Evolutionary conservation across 2,888 invertebrate species (phyloP).

Genomic region (Folsomia manolachei): DNA sequence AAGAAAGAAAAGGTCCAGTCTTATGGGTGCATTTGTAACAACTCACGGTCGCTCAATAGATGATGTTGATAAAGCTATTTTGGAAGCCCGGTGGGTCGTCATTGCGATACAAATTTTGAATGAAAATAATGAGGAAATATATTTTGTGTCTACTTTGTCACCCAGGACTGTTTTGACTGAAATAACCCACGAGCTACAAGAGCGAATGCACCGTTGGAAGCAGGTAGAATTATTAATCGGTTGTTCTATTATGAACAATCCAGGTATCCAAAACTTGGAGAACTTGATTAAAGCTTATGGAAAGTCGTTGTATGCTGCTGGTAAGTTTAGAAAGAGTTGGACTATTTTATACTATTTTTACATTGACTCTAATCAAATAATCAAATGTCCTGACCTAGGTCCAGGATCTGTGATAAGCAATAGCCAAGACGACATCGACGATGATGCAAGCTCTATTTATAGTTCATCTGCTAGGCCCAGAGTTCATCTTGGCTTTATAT

Average conservation of each 20-base stretch:
- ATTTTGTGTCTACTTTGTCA: no score
- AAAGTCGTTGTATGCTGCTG: slow-evolving; percentile 29
- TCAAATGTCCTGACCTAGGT: slow-evolving; percentile 35
- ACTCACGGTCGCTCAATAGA: slow-evolving; percentile 96
- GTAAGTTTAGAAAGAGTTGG: no score
- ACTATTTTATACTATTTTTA: no score
- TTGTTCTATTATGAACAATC: slow-evolving; percentile 86
- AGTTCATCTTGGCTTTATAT: slow-evolving; percentile 24
- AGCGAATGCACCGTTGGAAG: slow-evolving; percentile 91
- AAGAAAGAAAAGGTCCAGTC: slow-evolving; percentile 85
- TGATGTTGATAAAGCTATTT: slow-evolving; percentile 92
- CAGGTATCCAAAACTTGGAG: slow-evolving; percentile 77
- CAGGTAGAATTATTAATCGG: slow-evolving; percentile 86
- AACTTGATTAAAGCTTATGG: slow-evolving; percentile 65
- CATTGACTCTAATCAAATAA: no score
- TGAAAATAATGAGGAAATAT: no score
- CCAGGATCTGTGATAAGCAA: slow-evolving; percentile 56
- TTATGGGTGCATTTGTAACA: slow-evolving; percentile 93
- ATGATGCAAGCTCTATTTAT: slow-evolving; percentile 70
- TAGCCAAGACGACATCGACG: slow-evolving; percentile 82
- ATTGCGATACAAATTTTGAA: neutral
- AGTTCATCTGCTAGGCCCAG: slow-evolving; percentile 61
- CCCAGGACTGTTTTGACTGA: slow-evolving; percentile 87
- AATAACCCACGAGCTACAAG: slow-evolving; percentile 88
- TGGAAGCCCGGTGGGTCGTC: slow-evolving; percentile 70